Evolutionary conservation across 1,140 invertebrate species (phyloP).

Genomic region (Diplogasteroides magnus): DNA sequence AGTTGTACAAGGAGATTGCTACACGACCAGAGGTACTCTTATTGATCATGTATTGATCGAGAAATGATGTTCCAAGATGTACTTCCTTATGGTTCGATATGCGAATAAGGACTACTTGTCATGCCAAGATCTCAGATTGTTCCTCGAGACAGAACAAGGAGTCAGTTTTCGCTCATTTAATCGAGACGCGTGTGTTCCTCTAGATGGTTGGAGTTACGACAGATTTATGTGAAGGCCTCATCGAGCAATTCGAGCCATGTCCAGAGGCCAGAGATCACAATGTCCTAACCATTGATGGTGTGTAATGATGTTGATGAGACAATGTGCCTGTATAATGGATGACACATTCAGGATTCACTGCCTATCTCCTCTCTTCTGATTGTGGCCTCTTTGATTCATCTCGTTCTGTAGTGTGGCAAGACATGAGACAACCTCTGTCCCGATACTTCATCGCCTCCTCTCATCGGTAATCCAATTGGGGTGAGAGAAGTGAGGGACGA

Average conservation of each 20-base stretch:
- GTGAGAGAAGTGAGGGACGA: neutral
- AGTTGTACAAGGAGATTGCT: conserved; percentile 61
- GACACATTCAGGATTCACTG: conserved; percentile 61
- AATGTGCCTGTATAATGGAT: conserved; percentile 7
- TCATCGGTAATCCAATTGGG: conserved; percentile 47
- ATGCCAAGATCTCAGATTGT: conserved; percentile 64
- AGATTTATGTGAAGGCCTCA: conserved; percentile 61
- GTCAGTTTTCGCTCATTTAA: conserved; percentile 54
- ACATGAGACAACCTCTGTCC: conserved; percentile 59
- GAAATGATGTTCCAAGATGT: too few relatives aligned
- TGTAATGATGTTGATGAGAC: conserved; percentile 31
- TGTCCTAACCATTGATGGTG: conserved; percentile 65
- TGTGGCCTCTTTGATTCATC: conserved; percentile 64
- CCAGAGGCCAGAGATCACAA: conserved; percentile 61
- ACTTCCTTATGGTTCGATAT: conserved; percentile 66
- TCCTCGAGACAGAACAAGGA: conserved; percentile 67
- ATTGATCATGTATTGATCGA: too few relatives aligned
- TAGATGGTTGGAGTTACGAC: conserved; percentile 62
- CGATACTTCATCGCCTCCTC: conserved; percentile 68
- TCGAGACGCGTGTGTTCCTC: conserved; percentile 18
- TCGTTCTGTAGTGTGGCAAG: conserved; percentile 58
- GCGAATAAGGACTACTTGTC: conserved; percentile 66
- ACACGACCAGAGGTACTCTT: neutral
- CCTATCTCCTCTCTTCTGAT: conserved; percentile 63
- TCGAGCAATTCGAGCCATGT: conserved; percentile 64